phyloP scores from a whole-genome alignment of 2,113 vertebrate species.

The Gallinago undulata region DNA sequence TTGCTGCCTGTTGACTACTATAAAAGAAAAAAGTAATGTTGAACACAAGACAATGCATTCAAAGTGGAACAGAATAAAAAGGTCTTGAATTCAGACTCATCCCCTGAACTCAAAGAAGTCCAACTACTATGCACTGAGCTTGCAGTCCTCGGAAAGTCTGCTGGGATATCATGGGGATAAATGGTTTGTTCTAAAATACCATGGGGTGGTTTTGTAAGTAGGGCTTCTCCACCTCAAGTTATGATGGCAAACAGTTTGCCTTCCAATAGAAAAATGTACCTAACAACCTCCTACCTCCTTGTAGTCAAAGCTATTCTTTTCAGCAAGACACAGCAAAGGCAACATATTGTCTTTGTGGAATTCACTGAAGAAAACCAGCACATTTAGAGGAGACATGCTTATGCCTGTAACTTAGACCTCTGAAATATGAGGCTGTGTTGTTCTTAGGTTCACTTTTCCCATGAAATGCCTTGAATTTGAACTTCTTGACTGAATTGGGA shows the following conservation, averaged over 20 bases:
- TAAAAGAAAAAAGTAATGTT: neutral
- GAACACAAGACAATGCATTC: neutral
- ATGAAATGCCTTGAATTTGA: constrained; percentile 21
- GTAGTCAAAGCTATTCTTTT: neutral
- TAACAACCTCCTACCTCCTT: neutral
- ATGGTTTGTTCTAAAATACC: neutral
- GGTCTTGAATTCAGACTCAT: neutral
- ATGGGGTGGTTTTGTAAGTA: neutral
- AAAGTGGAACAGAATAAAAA: neutral
- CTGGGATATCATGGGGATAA: neutral
- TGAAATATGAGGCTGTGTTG: constrained; percentile 28
- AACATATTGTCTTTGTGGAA: neutral
- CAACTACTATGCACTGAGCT: neutral
- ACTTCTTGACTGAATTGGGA: neutral
- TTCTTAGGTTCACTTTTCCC: constrained; percentile 26
- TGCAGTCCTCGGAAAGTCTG: neutral
- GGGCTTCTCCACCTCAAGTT: neutral
- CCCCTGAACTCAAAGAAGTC: neutral
- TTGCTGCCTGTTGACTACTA: neutral
- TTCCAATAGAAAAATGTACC: neutral
- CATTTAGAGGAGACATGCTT: neutral
- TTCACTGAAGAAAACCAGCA: neutral
- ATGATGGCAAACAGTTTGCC: neutral
- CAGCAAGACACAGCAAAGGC: neutral
- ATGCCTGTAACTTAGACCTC: neutral